phyloP scores from a whole-genome alignment of 1,140 invertebrate species.

The Maconellicoccus hirsutus region DNA sequence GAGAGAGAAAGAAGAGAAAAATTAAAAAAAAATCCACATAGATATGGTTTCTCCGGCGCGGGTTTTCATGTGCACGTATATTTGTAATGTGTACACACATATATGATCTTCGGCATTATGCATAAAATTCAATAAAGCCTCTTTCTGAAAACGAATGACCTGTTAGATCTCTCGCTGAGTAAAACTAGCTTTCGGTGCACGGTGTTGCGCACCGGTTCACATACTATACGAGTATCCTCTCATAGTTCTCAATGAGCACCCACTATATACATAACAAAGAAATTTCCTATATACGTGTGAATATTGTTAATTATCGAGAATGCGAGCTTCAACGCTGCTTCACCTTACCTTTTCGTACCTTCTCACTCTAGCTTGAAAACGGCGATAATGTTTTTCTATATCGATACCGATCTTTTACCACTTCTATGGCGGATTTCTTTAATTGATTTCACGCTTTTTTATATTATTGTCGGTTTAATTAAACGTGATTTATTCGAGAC shows the following conservation, averaged over 20 bases:
- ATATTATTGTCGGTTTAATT: constrained; percentile 11
- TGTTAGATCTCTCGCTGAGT: constrained; percentile 19
- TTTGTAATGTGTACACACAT: too few species aligned
- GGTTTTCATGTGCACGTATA: neutral
- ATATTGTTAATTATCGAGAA: constrained; percentile 17
- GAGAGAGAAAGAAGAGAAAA: too few species aligned
- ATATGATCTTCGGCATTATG: neutral
- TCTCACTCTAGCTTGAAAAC: neutral
- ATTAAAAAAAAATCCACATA: neutral
- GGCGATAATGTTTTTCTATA: neutral
- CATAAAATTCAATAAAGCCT: constrained; percentile 22
- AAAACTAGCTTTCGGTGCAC: constrained; percentile 19
- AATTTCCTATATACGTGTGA: constrained; percentile 18
- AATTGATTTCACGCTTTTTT: constrained; percentile 21
- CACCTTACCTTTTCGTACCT: neutral
- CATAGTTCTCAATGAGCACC: neutral
- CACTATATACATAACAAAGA: constrained; percentile 17
- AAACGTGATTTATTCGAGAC: constrained; percentile 9
- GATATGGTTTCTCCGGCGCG: constrained; percentile 9
- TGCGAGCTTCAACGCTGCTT: neutral
- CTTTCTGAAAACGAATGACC: constrained; percentile 21
- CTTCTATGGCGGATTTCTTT: constrained; percentile 12
- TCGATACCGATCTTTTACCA: constrained; percentile 13
- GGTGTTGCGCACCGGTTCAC: neutral
- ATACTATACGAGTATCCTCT: too few species aligned